Evolutionary conservation across 64 coral and sea anemone genomes (phyloP), one percentile per base, ranked within the genome.

Genomic region (Pachyseris speciosa): DNA sequence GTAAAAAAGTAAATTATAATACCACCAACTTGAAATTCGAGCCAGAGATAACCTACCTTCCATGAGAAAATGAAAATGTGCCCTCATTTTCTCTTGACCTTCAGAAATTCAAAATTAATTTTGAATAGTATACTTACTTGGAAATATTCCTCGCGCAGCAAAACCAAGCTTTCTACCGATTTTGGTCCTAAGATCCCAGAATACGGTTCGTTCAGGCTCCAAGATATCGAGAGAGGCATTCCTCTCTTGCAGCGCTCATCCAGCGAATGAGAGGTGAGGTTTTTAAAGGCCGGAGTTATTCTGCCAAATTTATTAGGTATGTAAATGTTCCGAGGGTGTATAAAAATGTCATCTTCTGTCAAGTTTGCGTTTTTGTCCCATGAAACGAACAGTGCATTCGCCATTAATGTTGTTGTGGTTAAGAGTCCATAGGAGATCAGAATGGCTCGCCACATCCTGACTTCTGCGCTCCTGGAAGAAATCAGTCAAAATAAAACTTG

Each of bases 191-290:
- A 42, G 27, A 96, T 59, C 4, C 78, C 86, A 15, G 94, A 85
- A 19, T 96, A 96, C 0, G 94, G 94, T 27, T 90, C 75, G 33
- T 96, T 93, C 3, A 91, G 71, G 52, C 74, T 78, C 78, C 86
- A 92, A 2, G 94, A 91, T 33, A 96, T 84, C 2, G 94, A 89
- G 19, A 96, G 65, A 1, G 90, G 78, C 57, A 85, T 64, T 31
- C 94, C 94, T 32, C 45, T 32, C 1, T 64, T 69, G 49, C 94
- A 96, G n/a, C 94, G 77, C 78, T 96, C 78, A 37, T 96, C 94
- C 27, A 96, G 61, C n/a, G 90, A 78, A 32, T 50, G 83, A 22
- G 88, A 81, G 2, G 90, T 96, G 5, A 96, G 37, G 34, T 96
- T 96, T 61, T 19, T 16, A 7, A 85, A 84, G n/a, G 29, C 20